A percentile compares a stretch with the other conserved stretches of the same genome.
These are phyloP conservation scores for Stichopus horrens DNA, from an alignment of 53 echinoderm and acorn worm genomes.

Conservation along the genomic window DNA sequence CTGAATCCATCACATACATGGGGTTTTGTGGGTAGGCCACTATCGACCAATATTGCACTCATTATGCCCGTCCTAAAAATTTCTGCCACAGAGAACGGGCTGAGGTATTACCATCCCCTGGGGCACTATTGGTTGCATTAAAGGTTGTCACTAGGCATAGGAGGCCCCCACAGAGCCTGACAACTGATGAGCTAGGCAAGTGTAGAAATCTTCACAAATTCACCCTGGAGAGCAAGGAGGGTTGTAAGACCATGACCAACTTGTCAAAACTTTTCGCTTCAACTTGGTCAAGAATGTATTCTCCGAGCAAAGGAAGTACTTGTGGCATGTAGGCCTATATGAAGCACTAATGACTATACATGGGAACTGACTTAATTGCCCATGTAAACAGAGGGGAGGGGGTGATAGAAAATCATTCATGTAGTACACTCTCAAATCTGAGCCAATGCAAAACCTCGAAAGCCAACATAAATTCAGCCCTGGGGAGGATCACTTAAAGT, in stretches of 20 bases:
- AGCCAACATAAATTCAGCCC: too few species aligned
- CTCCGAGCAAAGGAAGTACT: background rate
- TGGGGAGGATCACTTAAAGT: too few species aligned
- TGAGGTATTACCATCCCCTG: constrained; percentile 15
- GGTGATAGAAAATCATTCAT: background rate
- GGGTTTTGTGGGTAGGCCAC: too few species aligned
- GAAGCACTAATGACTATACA: background rate
- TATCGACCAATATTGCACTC: background rate
- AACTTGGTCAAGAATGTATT: constrained; percentile 17
- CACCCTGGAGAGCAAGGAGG: constrained; percentile 28
- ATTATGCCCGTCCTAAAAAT: background rate
- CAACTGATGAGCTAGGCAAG: constrained; percentile 28
- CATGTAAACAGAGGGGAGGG: constrained; percentile 6
- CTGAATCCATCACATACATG: too few species aligned
- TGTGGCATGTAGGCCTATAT: background rate
- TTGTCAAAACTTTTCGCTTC: constrained; percentile 31
- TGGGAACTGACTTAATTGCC: background rate
- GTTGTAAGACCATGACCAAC: constrained; percentile 36
- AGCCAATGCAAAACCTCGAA: too few species aligned
- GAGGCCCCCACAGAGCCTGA: constrained; percentile 41
- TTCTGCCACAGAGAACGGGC: background rate
- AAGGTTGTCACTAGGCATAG: constrained; percentile 33
- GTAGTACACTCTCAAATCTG: background rate
- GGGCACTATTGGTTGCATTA: constrained; percentile 30
- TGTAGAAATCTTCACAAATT: constrained; percentile 32